Evolutionary conservation across 2,797 vertebrate species (phyloP), one percentile per base, ranked within the genome.

Genomic region (Sandelia bainsii): DNA sequence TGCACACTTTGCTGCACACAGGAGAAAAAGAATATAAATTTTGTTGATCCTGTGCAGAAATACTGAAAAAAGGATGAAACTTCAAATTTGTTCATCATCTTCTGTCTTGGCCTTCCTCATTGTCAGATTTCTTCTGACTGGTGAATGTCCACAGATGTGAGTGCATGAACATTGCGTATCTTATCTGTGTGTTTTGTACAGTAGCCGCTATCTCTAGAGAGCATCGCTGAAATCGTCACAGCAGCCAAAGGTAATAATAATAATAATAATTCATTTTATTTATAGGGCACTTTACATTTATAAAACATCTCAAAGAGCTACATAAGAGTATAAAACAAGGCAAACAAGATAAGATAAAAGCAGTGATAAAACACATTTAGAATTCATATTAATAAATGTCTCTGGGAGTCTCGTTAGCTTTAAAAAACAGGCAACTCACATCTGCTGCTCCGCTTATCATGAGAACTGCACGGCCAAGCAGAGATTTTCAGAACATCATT

Each of bases 361-460:
- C n/a, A n/a, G n/a, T n/a, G n/a, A n/a, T n/a, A n/a, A n/a, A n/a
- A n/a, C n/a, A n/a, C n/a, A n/a, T n/a, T n/a, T n/a, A n/a, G n/a
- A n/a, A n/a, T n/a, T n/a, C n/a, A n/a, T n/a, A n/a, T n/a, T n/a
- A n/a, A n/a, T n/a, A n/a, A n/a, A n/a, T n/a, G n/a, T 58, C 64
- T 80, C 57, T 4, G 17, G 57, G 61, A 57, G 16, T 51, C 50
- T 51, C 16, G 14, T 10, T 37, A 14, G 23, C 20, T 57, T 48
- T 54, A 16, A 74, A 65, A 62, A 66, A 45, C 45, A 40, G 53
- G 61, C 29, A 32, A 53, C 37, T 74, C 39, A 77, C 65, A 83
- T 86, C 80, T 82, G 80, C 63, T 52, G 79, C 71, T 73, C 46
- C 45, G 80, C 79, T 86, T 77, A 83, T 87, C 82, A 57, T 46